phyloP scores from a whole-genome alignment of 2,797 vertebrate genomes.

The Malurus leucopterus region DNA sequence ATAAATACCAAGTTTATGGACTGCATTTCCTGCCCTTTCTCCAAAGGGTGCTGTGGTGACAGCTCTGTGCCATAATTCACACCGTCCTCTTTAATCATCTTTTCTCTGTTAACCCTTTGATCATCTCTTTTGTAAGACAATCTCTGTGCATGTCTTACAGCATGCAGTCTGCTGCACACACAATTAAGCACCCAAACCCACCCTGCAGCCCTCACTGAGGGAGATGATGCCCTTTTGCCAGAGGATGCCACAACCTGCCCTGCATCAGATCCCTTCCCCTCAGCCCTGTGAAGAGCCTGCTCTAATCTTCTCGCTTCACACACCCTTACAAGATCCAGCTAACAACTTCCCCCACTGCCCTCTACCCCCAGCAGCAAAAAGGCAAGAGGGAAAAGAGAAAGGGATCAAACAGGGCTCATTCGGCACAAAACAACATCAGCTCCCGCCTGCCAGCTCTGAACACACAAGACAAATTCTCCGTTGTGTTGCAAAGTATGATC shows the following conservation, averaged over 20 bases:
- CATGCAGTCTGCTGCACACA: not conserved
- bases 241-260: not conserved
- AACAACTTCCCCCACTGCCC: conserved; percentile 22
- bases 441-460: conserved; percentile 37
- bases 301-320: conserved; percentile 43
- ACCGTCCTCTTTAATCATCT: not conserved
- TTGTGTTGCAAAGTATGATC: conserved; percentile 51
- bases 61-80: not conserved
- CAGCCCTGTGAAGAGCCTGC: not conserved
- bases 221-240: not conserved
- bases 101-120: not conserved
- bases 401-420: conserved; percentile 56
- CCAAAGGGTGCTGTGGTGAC: not conserved
- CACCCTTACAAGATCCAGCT: not conserved
- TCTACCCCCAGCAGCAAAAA: conserved; percentile 44
- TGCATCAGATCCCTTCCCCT: not conserved
- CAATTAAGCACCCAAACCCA: not conserved
- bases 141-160: not conserved
- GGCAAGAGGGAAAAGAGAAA: conserved; percentile 41
- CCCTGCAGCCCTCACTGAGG: not conserved
- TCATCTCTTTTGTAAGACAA: not conserved
- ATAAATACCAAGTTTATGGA: not conserved
- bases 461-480: conserved; percentile 32
- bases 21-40: not conserved
- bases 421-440: conserved; percentile 13